A percentile compares a stretch with the other conserved stretches of the same genome.
These are phyloP conservation scores for Morpho achilles DNA, from an alignment of 2,888 invertebrate species.

Conservation along the genomic window DNA sequence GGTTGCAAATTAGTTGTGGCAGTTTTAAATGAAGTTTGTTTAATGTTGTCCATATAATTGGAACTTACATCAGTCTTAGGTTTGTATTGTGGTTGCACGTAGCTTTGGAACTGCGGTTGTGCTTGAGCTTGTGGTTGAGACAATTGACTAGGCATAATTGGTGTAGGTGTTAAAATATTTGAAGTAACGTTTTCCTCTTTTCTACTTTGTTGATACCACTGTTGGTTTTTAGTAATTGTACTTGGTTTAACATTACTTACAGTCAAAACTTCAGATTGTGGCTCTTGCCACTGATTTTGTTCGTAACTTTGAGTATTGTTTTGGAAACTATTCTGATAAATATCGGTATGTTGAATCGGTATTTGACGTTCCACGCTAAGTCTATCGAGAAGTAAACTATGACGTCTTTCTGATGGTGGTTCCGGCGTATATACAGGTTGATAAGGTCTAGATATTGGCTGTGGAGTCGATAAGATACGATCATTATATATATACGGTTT, in stretches of 20 bases:
- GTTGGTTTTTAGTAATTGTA: conserved; percentile 59
- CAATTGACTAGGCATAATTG: conserved; percentile 38
- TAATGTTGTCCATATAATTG: conserved; percentile 45
- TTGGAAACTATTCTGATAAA: conserved; percentile 55
- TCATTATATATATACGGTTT: conserved; percentile 52
- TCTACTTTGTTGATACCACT: conserved; percentile 63
- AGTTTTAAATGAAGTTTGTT: conserved; percentile 42
- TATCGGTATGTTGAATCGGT: conserved; percentile 45
- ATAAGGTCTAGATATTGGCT: conserved; percentile 47
- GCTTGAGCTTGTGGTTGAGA: conserved; percentile 29
- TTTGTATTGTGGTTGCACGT: conserved; percentile 25
- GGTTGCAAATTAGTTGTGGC: conserved; percentile 40
- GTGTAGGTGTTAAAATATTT: conserved; percentile 46
- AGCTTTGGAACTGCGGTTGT: conserved; percentile 26
- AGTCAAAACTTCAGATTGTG: conserved; percentile 63
- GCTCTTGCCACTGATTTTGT: conserved; percentile 59
- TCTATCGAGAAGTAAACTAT: conserved; percentile 64
- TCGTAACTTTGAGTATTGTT: conserved; percentile 49
- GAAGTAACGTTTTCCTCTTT: conserved; percentile 53
- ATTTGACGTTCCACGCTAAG: conserved; percentile 67
- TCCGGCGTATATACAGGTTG: conserved; percentile 55
- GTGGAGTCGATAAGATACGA: conserved; percentile 50
- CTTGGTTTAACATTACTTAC: conserved; percentile 71
- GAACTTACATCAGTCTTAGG: conserved; percentile 36
- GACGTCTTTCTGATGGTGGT: conserved; percentile 58